Percentiles rank a stretch among this genome's conserved stretches.
phyloP scores from a whole-genome alignment of 1,140 invertebrate species.

The Leptopilina boulardi region DNA sequence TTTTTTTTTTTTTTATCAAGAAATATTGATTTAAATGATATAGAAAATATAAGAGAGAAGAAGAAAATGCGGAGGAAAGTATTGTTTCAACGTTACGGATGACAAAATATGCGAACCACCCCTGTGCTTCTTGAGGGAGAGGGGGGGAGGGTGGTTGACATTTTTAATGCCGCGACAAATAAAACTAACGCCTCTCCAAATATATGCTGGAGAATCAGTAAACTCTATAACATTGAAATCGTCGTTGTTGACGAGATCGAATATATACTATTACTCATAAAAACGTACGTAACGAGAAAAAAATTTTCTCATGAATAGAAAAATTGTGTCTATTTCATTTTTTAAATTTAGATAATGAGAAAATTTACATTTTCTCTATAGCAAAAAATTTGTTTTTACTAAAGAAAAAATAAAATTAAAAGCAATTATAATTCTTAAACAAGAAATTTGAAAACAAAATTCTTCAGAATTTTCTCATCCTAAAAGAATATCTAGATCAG shows the following conservation, averaged over 20 bases:
- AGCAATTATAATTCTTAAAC: too few species aligned
- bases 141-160: slow-evolving; percentile 34
- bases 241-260: slow-evolving; percentile 40
- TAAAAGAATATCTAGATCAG: too few species aligned
- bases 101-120: background rate
- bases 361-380: too few species aligned
- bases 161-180: slow-evolving; percentile 56
- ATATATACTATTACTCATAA: slow-evolving; percentile 31
- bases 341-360: too few species aligned
- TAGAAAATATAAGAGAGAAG: background rate
- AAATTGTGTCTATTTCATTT: too few species aligned
- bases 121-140: slow-evolving; percentile 34
- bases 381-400: too few species aligned
- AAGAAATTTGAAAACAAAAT: too few species aligned
- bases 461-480: too few species aligned
- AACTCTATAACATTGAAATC: slow-evolving; percentile 48
- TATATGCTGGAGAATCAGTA: slow-evolving; percentile 59
- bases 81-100: background rate
- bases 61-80: background rate
- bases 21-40: slow-evolving; percentile 1
- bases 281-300: background rate
- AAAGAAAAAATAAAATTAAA: too few species aligned
- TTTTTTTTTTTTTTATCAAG: background rate
- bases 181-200: slow-evolving; percentile 60
- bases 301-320: too few species aligned